Evolutionary conservation across 2,797 vertebrate species (phyloP).

Genomic region (Hybognathus amarus): DNA sequence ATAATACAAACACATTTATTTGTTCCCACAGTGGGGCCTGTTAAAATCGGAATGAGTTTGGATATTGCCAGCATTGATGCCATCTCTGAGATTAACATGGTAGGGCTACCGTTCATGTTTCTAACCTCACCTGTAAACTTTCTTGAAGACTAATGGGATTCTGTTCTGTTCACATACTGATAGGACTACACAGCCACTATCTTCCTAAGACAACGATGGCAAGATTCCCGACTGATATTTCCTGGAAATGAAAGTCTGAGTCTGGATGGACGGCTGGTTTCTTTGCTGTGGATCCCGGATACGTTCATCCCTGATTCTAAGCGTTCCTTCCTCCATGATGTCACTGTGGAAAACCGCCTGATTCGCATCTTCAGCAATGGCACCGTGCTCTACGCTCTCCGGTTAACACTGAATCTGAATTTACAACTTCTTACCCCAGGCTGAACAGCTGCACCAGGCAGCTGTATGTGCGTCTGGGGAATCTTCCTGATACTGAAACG

Average conservation of each 20-base stretch:
- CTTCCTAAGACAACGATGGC: constrained; percentile 90
- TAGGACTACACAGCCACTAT: constrained; percentile 93
- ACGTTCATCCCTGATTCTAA: constrained; percentile 93
- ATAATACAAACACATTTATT: constrained; percentile 6
- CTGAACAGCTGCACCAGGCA: constrained; percentile 24
- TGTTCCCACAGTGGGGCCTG: constrained; percentile 79
- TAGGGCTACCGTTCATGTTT: constrained; percentile 54
- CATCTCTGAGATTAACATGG: constrained; percentile 95
- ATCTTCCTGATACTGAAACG: constrained; percentile 2
- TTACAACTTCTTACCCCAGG: constrained; percentile 19
- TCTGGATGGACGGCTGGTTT: constrained; percentile 89
- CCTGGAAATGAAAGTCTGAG: constrained; percentile 90
- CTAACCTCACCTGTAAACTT: background rate
- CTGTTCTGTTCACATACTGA: background rate
- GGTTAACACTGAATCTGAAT: constrained; percentile 67
- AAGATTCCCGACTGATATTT: constrained; percentile 86
- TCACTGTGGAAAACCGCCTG: constrained; percentile 90
- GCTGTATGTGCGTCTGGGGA: constrained; percentile 7
- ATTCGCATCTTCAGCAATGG: constrained; percentile 92
- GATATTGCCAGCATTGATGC: constrained; percentile 93
- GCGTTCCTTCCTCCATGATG: constrained; percentile 90
- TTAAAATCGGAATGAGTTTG: constrained; percentile 90
- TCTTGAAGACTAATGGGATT: background rate
- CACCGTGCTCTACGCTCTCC: constrained; percentile 87
- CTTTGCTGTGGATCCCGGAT: constrained; percentile 90